Evolutionary conservation across 2,113 vertebrate species (phyloP).

Genomic region (Pollimyrus isidori): DNA sequence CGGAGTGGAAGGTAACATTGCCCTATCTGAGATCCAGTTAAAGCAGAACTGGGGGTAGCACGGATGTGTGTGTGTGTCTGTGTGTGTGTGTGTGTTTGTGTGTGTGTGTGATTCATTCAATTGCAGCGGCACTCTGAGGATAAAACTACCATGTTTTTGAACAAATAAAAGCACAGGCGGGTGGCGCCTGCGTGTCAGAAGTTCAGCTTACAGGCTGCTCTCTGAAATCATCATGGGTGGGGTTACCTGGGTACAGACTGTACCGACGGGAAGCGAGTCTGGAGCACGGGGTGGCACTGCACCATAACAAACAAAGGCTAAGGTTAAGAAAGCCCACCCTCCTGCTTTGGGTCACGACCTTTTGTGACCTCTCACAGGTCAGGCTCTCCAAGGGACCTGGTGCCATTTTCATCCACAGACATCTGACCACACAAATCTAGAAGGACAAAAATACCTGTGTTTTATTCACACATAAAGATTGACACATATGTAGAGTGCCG

Average conservation of each 20-base stretch:
- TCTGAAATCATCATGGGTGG: background rate
- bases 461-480: background rate
- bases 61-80: background rate
- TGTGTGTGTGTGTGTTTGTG: no score
- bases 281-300: no score
- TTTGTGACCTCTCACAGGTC: background rate
- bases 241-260: background rate
- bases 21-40: constrained; percentile 60
- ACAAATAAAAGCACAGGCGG: constrained; percentile 35
- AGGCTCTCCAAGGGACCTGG: background rate
- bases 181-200: constrained; percentile 50
- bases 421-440: background rate
- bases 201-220: constrained; percentile 41
- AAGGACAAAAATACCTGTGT: background rate
- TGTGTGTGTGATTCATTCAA: background rate
- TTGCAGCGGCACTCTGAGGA: constrained; percentile 16
- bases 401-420: background rate
- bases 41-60: constrained; percentile 39
- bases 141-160: background rate
- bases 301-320: background rate
- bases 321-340: background rate
- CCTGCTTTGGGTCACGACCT: background rate
- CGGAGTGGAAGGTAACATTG: constrained; percentile 20
- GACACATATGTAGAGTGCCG: background rate
- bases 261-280: background rate